phyloP scores from a whole-genome alignment of 2,888 invertebrate genomes.

The Epinotia demarniana region DNA sequence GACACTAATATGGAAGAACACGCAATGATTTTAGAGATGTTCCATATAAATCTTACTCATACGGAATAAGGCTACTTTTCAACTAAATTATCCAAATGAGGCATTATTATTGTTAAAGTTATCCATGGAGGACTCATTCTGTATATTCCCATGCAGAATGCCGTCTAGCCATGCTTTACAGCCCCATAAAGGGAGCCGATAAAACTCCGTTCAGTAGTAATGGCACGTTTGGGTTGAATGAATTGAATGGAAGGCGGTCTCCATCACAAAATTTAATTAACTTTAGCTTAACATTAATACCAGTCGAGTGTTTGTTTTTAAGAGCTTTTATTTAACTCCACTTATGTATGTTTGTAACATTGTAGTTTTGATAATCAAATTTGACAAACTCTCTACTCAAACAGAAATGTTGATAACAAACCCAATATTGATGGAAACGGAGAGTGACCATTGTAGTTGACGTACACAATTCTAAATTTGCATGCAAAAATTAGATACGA shows the following conservation, averaged over 20 bases:
- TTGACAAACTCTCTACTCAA: too few relatives aligned
- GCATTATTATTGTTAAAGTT: conserved; percentile 2
- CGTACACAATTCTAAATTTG: too few relatives aligned
- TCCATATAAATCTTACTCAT: neutral
- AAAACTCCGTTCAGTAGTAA: conserved; percentile 32
- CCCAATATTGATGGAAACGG: too few relatives aligned
- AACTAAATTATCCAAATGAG: neutral
- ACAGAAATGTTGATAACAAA: too few relatives aligned
- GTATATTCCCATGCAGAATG: conserved; percentile 15
- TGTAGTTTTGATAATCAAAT: too few relatives aligned
- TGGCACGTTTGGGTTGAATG: conserved; percentile 38
- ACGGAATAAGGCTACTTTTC: neutral
- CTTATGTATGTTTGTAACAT: too few relatives aligned
- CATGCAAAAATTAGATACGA: too few relatives aligned
- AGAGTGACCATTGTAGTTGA: too few relatives aligned
- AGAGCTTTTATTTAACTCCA: neutral
- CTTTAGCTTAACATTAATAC: neutral
- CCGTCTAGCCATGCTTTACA: conserved; percentile 34
- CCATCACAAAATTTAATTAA: conserved; percentile 10
- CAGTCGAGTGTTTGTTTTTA: neutral
- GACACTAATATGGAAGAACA: neutral
- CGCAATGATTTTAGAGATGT: neutral
- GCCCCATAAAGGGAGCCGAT: conserved; percentile 31
- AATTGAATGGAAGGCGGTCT: conserved; percentile 34
- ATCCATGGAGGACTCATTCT: neutral